Percentiles rank a stretch among this genome's conserved stretches.
Conservation (phyloP, 2,888 invertebrate genomes). For the Euphydryas editha region DNA sequence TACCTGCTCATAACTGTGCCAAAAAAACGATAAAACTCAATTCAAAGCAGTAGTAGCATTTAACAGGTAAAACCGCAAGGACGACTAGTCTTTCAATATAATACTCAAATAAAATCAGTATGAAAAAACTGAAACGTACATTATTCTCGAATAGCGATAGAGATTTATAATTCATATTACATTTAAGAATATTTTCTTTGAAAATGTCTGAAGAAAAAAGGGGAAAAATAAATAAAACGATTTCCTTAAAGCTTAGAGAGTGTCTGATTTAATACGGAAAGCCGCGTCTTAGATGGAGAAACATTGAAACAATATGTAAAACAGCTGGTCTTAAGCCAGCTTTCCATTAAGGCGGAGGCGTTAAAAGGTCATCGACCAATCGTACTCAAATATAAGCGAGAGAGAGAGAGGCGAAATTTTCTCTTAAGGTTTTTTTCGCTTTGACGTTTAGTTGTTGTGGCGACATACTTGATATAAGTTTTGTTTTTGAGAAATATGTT, state of each 20-base stretch:
- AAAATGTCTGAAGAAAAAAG: not conserved
- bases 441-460: too few species aligned
- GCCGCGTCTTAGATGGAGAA: conserved; percentile 14
- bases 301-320: conserved; percentile 35
- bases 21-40: too few species aligned
- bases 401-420: too few species aligned
- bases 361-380: conserved; percentile 12
- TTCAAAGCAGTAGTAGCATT: too few species aligned
- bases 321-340: conserved; percentile 24
- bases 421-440: not conserved
- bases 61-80: too few species aligned
- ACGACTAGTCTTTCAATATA: not conserved
- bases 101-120: not conserved
- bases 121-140: not conserved
- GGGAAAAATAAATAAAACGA: conserved; percentile 15
- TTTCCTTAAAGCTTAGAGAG: conserved; percentile 16
- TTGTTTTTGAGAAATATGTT: too few species aligned
- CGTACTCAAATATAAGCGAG: not conserved
- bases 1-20: too few species aligned
- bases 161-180: not conserved
- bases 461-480: too few species aligned
- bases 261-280: conserved; percentile 28
- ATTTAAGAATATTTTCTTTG: not conserved
- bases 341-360: conserved; percentile 18
- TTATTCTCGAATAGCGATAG: not conserved